phyloP scores from a whole-genome alignment of 2,113 vertebrate genomes.

The Cyphomyrus discorhynchus region DNA sequence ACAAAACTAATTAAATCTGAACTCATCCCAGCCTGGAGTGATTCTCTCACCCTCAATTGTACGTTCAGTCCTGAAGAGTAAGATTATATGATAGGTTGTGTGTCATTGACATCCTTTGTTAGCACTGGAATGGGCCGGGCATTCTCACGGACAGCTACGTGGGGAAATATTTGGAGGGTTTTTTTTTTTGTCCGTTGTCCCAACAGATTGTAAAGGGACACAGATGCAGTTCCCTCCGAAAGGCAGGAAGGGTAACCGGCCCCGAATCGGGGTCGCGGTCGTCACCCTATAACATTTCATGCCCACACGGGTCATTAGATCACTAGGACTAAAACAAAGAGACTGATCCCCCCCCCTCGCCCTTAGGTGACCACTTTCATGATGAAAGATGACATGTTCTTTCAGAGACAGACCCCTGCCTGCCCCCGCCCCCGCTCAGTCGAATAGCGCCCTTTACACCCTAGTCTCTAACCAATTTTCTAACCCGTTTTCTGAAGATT shows the following conservation, averaged over 20 bases:
- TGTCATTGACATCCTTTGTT: not conserved
- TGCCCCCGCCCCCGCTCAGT: not conserved
- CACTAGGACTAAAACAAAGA: not conserved
- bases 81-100: not conserved
- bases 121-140: not conserved
- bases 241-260: not conserved
- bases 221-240: not conserved
- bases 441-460: not conserved
- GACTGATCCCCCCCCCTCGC: not conserved
- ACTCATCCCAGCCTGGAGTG: not conserved
- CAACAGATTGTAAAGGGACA: not conserved
- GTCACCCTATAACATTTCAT: not conserved
- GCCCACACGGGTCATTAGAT: not conserved
- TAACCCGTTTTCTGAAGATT: constrained; percentile 24
- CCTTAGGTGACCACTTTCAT: not conserved
- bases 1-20: not conserved
- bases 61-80: not conserved
- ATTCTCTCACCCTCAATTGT: not conserved
- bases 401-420: not conserved
- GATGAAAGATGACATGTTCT: not conserved
- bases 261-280: not conserved
- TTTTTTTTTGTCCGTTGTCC: not conserved
- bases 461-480: constrained; percentile 7
- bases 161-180: not conserved
- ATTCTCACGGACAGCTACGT: not conserved